Evolutionary conservation across 2,888 invertebrate genomes (phyloP), one percentile per base, ranked within the genome.

Genomic region (Epinotia brunnichana): DNA sequence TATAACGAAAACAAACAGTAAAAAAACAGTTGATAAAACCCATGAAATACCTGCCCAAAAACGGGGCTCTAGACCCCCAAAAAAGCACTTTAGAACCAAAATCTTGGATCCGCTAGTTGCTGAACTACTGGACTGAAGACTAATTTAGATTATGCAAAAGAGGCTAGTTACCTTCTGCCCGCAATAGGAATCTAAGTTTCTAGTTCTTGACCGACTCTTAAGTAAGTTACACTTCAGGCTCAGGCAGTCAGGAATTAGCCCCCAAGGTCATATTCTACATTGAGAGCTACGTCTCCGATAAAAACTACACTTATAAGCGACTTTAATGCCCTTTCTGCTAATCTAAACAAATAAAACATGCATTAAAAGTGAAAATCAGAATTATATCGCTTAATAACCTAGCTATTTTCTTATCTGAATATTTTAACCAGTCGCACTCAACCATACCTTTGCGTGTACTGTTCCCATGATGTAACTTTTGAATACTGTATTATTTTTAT

Each of bases 381-480:
- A 41, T 60, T 56, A 44, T 54, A 13, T 41, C 11, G 3, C 17
- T 56, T 29, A 69, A 60, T 68, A 74, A 74, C 61, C 64, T 67
- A n/a, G 15, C 35, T 19, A 56, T 19, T n/a, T 54, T 60, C 19
- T 5, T 21, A 41, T 17, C n/a, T n/a, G 53, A 13, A 48, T 62
- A 10, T 64, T 48, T n/a, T 21, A 35, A 24, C 21, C 21, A n/a
- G n/a, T n/a, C n/a, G n/a, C n/a, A n/a, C n/a, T 59, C 9, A 5
- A 61, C 57, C 59, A 79, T 85, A 91, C 92, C 90, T 91, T 91
- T 3, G 91, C 91, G 75, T 91, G 87, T 69, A 90, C 91, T 70
- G 89, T 89, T 48, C 91, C 92, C 91, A 91, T 92, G 78, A 69
- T 77, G 19, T 35, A 57, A 57, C 44, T 63, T 60, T 15, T n/a